Percentiles rank a stretch among this genome's conserved stretches.
Conservation (phyloP, 2,113 vertebrate genomes). For the Tautogolabrus adspersus region DNA sequence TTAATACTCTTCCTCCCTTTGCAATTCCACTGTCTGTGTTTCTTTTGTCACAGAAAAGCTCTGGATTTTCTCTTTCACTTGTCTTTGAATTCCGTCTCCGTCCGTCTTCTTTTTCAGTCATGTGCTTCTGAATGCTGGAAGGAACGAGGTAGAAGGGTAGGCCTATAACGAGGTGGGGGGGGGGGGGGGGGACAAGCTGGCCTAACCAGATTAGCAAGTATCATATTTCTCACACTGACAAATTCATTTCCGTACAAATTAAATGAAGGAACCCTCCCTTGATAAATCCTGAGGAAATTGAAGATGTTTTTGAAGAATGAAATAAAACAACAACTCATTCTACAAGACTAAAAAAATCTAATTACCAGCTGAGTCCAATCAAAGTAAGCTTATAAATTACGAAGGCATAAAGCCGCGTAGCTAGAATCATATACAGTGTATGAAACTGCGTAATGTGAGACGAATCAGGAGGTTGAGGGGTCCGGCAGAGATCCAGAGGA, state of each 20-base stretch:
- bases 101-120: slow-evolving; percentile 4
- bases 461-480: background rate
- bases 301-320: slow-evolving; percentile 60
- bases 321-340: slow-evolving; percentile 62
- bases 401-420: slow-evolving; percentile 27
- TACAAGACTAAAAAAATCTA: slow-evolving; percentile 42
- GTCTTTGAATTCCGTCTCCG: slow-evolving; percentile 12
- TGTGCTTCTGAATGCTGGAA: background rate
- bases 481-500: slow-evolving; percentile 12
- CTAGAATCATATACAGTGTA: slow-evolving; percentile 39
- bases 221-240: slow-evolving; percentile 74
- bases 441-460: slow-evolving; percentile 42
- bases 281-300: slow-evolving; percentile 69
- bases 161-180: background rate
- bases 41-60: slow-evolving; percentile 25
- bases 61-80: slow-evolving; percentile 13
- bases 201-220: slow-evolving; percentile 70
- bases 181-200: slow-evolving; percentile 15
- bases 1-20: slow-evolving; percentile 56
- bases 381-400: slow-evolving; percentile 63
- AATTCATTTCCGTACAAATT: slow-evolving; percentile 77
- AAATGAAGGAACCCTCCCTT: slow-evolving; percentile 64
- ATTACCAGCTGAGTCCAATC: slow-evolving; percentile 56
- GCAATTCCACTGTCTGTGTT: slow-evolving; percentile 29
- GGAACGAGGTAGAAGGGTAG: background rate